Evolutionary conservation across 2,888 invertebrate genomes (phyloP), one percentile per base, ranked within the genome.

Genomic region (Formica aserva): DNA sequence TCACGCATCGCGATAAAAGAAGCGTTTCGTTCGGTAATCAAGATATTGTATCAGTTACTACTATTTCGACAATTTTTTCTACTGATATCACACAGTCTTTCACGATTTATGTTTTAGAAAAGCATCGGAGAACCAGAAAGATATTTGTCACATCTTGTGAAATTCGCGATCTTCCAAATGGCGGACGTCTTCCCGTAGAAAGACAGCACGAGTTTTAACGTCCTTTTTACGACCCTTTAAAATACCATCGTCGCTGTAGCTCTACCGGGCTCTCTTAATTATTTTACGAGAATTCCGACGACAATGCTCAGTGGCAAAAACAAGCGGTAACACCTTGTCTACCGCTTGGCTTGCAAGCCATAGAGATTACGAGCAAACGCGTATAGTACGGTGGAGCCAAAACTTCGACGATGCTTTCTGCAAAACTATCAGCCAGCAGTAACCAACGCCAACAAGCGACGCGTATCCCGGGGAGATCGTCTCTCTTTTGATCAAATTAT

Each of bases 241-340:
- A 94, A 93, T 93, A 92, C 93, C 93, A 91, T 92, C 92, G 91
- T 89, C 92, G 91, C 90, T 87, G 91, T 90, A 89, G 91, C 91
- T 92, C 91, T 92, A 87, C 91, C 87, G 86, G 85, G 85, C 85
- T 88, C 92, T 91, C 93, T 94, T 94, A 94, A 94, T 94, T 94
- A 94, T 94, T 94, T 94, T 94, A 94, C 92, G 94, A 94, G 94
- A 93, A 94, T 94, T 94, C 92, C 93, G 89, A 93, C 92, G 93
- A 94, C 94, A 93, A 94, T 94, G 91, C 94, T 92, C 92, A 88
- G 91, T 88, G 88, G 92, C 93, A 92, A 93, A 93, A 93, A 94
- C 93, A 93, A 92, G 90, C 91, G 89, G 92, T 92, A 94, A 94
- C 93, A 94, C 93, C 91, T 91, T 91, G 91, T 92, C 92, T 90